Percentiles rank a stretch among this genome's conserved stretches.
Conservation (phyloP, 1,140 invertebrate species). For the Argopecten irradians region DNA sequence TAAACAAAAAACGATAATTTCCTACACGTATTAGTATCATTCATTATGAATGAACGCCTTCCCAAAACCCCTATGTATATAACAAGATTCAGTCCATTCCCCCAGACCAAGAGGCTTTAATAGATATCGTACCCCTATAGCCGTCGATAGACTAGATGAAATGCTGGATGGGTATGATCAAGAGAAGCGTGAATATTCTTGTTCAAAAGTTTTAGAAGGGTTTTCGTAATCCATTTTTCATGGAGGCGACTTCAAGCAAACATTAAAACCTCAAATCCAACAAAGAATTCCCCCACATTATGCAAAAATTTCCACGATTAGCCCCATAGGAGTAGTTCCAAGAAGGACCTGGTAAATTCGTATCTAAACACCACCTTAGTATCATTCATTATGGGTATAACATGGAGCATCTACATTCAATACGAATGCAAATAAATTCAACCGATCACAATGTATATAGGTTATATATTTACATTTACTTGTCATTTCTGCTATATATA, state of each 20-base stretch:
- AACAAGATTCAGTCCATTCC: background rate
- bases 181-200: slow-evolving; percentile 18
- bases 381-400: too few species aligned
- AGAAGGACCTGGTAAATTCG: slow-evolving; percentile 15
- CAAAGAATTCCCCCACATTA: background rate
- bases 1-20: too few species aligned
- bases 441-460: too few species aligned
- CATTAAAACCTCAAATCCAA: slow-evolving; percentile 35
- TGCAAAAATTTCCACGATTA: background rate
- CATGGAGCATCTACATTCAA: too few species aligned
- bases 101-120: background rate
- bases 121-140: background rate
- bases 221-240: background rate
- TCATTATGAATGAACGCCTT: too few species aligned
- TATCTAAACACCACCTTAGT: slow-evolving; percentile 36
- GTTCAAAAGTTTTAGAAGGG: slow-evolving; percentile 4
- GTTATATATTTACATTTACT: too few species aligned
- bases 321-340: background rate
- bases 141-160: background rate
- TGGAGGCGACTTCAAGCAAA: background rate
- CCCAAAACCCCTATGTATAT: background rate
- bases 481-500: too few species aligned
- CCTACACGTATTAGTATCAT: too few species aligned
- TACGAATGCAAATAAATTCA: too few species aligned
- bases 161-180: background rate